phyloP scores from a whole-genome alignment of 2,113 vertebrate genomes.

The Odocoileus hemionus region DNA sequence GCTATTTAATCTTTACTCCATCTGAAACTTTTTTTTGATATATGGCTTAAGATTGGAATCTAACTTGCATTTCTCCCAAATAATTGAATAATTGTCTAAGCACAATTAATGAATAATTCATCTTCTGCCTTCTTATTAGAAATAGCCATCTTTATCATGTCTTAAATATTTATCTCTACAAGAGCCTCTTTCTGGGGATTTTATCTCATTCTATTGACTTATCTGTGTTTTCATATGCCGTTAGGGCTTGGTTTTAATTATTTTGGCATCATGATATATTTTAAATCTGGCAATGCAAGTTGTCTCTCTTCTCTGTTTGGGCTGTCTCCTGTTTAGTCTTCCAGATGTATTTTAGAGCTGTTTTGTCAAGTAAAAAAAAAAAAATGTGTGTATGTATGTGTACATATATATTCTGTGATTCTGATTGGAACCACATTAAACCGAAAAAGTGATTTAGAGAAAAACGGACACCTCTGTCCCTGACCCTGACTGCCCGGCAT shows the following conservation, averaged over 20 bases:
- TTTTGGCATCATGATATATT: slow-evolving; percentile 41
- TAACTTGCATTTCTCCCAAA: slow-evolving; percentile 22
- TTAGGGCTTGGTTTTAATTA: slow-evolving; percentile 37
- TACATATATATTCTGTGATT: not conserved
- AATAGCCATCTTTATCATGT: not conserved
- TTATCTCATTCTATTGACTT: slow-evolving; percentile 17
- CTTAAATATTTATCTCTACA: slow-evolving; percentile 45
- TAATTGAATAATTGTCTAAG: slow-evolving; percentile 48
- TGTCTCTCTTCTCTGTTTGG: not conserved
- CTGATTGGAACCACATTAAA: slow-evolving; percentile 24
- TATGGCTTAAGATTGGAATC: slow-evolving; percentile 21
- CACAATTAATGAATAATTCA: slow-evolving; percentile 55
- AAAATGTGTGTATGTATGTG: not conserved
- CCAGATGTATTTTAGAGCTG: not conserved
- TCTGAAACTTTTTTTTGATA: not conserved
- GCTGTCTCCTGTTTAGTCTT: not conserved
- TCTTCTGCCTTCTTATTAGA: slow-evolving; percentile 17
- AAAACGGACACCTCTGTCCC: not conserved
- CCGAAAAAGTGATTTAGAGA: slow-evolving; percentile 26
- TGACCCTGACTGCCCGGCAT: not conserved
- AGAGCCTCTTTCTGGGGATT: not conserved
- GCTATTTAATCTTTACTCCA: not conserved
- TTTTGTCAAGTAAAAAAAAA: slow-evolving; percentile 10
- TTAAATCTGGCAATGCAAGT: not conserved
- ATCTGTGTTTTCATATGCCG: not conserved